Percentiles rank a stretch among this genome's conserved stretches.
Conservation (phyloP, 2,797 vertebrate genomes). For the Acipenser transmontanus region DNA sequence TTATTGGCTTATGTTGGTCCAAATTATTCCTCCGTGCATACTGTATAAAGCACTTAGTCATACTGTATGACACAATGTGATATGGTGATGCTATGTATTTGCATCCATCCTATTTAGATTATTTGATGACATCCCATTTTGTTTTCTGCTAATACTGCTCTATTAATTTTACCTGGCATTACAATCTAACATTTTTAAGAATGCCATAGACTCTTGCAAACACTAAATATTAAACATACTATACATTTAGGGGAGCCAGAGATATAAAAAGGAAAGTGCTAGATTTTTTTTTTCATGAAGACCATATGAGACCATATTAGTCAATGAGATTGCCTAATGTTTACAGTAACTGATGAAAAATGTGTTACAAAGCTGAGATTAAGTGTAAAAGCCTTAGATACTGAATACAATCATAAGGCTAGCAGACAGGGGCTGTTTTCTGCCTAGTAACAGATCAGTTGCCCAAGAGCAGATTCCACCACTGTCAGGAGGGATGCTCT, state of each 20-base stretch:
- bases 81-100: too few species aligned
- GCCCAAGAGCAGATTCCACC: constrained; percentile 42
- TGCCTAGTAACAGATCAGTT: constrained; percentile 73
- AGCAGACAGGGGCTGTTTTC: constrained; percentile 58
- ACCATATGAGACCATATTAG: constrained; percentile 45
- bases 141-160: constrained; percentile 28
- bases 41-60: too few species aligned
- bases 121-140: constrained; percentile 13
- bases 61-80: too few species aligned
- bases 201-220: constrained; percentile 41
- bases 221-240: constrained; percentile 50
- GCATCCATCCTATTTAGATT: too few species aligned
- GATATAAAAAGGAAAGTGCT: constrained; percentile 36
- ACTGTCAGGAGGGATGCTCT: constrained; percentile 47
- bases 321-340: constrained; percentile 63
- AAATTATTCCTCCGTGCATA: too few species aligned
- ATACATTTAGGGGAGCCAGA: constrained; percentile 38
- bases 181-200: background rate
- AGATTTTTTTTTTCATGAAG: constrained; percentile 50
- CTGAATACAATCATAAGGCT: constrained; percentile 26
- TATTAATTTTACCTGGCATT: background rate
- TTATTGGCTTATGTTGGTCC: too few species aligned
- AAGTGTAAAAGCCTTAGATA: constrained; percentile 38
- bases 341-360: constrained; percentile 39
- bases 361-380: constrained; percentile 48